phyloP scores from a whole-genome alignment of 30 jellyfish, hydroid and myxozoan species.

The Cassiopea andromeda region DNA sequence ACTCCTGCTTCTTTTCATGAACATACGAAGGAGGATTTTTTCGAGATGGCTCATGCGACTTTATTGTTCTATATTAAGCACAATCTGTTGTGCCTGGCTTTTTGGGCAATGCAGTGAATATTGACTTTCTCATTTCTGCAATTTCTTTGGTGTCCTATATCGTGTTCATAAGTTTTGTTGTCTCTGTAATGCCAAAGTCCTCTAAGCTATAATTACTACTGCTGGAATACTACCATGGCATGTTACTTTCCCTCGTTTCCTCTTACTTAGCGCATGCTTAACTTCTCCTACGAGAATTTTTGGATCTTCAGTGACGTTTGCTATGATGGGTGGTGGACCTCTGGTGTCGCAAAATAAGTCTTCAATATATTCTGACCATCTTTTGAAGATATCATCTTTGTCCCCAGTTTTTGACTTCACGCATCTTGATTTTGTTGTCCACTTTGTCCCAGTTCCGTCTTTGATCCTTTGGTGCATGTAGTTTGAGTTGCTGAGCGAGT shows the following conservation, averaged over 20 bases:
- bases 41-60: too few relatives aligned
- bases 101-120: background rate
- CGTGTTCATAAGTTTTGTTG: background rate
- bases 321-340: too few relatives aligned
- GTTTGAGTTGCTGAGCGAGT: too few relatives aligned
- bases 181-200: background rate
- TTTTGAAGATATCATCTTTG: too few relatives aligned
- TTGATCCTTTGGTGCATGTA: too few relatives aligned
- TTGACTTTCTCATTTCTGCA: background rate
- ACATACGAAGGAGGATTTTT: background rate
- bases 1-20: background rate
- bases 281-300: background rate
- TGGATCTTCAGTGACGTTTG: too few relatives aligned
- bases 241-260: conserved; percentile 11
- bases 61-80: background rate
- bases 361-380: too few relatives aligned
- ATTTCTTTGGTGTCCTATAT: background rate
- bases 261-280: background rate
- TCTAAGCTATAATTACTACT: conserved; percentile 32
- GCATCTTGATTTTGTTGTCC: too few relatives aligned
- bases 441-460: too few relatives aligned
- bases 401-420: too few relatives aligned
- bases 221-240: background rate
- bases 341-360: too few relatives aligned
- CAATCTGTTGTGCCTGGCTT: conserved; percentile 7